A percentile compares a stretch with the other conserved stretches of the same genome.
These are phyloP conservation scores for Rhinella marina DNA, from an alignment of 2,797 vertebrate genomes.

Conservation along the genomic window DNA sequence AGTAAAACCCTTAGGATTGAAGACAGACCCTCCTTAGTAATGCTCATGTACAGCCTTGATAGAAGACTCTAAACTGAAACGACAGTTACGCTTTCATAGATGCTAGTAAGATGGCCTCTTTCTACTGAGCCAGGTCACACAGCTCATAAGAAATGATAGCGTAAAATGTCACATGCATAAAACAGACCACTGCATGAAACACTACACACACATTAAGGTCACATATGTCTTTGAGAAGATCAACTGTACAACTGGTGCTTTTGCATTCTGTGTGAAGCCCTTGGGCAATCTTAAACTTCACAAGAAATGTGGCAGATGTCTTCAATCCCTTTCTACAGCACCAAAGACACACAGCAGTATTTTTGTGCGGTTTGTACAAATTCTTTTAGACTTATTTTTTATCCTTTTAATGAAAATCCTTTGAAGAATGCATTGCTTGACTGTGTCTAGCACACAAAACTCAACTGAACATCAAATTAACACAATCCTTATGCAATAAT, in stretches of 20 bases:
- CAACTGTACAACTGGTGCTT: constrained; percentile 17
- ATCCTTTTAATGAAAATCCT: not conserved
- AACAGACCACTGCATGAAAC: not conserved
- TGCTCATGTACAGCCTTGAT: no score
- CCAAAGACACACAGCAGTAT: not conserved
- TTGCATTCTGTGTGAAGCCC: not conserved
- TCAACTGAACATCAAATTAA: no score
- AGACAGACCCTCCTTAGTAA: no score
- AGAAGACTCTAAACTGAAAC: no score
- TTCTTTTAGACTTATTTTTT: not conserved
- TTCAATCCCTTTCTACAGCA: not conserved
- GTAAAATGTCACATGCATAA: not conserved
- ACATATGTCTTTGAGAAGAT: constrained; percentile 14
- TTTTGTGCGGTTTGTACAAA: not conserved
- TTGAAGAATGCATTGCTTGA: not conserved
- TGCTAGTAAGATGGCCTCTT: not conserved
- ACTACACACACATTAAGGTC: not conserved
- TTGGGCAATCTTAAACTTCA: not conserved
- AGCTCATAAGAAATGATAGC: not conserved
- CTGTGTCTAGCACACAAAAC: no score
- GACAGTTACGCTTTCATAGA: not conserved
- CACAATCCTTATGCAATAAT: no score
- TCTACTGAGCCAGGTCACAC: not conserved
- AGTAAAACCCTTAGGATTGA: no score
- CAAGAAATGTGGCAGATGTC: constrained; percentile 18